Evolutionary conservation across 2,888 invertebrate genomes (phyloP).

Genomic region (Amphiduros pacificus): DNA sequence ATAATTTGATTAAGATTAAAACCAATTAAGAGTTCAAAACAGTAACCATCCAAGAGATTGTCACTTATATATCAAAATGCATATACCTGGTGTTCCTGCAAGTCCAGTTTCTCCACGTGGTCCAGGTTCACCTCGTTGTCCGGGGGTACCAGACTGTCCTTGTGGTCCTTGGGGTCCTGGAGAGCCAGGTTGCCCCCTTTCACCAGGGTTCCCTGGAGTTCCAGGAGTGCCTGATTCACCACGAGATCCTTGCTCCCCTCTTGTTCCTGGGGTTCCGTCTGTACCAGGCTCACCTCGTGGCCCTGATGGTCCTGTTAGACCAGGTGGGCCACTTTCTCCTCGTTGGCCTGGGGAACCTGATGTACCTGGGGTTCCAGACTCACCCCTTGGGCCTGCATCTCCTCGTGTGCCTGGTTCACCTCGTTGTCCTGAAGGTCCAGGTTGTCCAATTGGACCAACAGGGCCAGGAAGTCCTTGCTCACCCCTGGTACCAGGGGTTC

Average conservation of each 20-base stretch:
- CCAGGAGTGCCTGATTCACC: slow-evolving; percentile 17
- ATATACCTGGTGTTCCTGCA: slow-evolving; percentile 22
- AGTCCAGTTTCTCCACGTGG: slow-evolving; percentile 17
- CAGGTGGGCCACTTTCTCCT: slow-evolving; percentile 10
- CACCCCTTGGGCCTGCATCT: slow-evolving; percentile 18
- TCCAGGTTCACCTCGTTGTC: slow-evolving; percentile 22
- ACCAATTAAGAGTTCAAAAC: too few relatives aligned
- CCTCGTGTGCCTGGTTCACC: slow-evolving; percentile 35
- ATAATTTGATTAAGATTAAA: too few relatives aligned
- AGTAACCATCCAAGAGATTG: background rate
- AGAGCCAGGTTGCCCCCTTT: slow-evolving; percentile 20
- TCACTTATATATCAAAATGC: background rate
- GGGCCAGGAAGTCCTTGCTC: slow-evolving; percentile 38
- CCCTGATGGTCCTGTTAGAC: slow-evolving; percentile 19
- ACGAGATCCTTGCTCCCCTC: slow-evolving; percentile 10
- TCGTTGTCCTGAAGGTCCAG: slow-evolving; percentile 19
- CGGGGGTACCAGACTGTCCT: slow-evolving; percentile 15
- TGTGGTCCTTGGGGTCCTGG: slow-evolving; percentile 21
- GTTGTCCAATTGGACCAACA: slow-evolving; percentile 33
- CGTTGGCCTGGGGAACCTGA: slow-evolving; percentile 14
- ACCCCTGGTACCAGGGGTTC: slow-evolving; percentile 20
- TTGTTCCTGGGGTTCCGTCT: slow-evolving; percentile 10
- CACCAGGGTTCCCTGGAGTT: slow-evolving; percentile 13
- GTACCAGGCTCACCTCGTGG: slow-evolving; percentile 13
- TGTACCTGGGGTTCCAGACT: slow-evolving; percentile 9